Conservation (phyloP, 2,888 invertebrate species). For the Saturnia japonica region DNA sequence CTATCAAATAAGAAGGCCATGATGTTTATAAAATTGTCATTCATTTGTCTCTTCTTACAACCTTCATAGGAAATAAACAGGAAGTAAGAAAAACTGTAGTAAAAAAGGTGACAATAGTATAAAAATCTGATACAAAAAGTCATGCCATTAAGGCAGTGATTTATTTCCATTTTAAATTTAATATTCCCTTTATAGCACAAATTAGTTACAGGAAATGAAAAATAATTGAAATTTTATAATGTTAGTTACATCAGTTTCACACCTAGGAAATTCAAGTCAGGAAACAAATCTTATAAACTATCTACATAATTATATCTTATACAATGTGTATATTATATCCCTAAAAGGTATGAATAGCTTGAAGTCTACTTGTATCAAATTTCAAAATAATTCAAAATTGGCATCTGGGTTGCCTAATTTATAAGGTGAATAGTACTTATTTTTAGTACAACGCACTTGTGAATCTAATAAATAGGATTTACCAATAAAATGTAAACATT, state of each 20-base stretch:
- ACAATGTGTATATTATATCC: no score
- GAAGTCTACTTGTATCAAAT: no score
- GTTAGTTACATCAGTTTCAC: neutral
- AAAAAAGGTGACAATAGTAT: neutral
- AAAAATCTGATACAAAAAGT: neutral
- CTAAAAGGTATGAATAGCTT: no score
- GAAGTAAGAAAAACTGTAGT: neutral
- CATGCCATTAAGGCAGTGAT: neutral
- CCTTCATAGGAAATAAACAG: conserved; percentile 13
- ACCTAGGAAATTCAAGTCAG: neutral
- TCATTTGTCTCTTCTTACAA: neutral
- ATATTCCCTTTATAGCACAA: neutral
- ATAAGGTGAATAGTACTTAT: no score
- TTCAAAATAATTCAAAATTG: no score
- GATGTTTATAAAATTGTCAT: neutral
- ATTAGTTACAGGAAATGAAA: neutral
- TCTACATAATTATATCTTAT: neutral
- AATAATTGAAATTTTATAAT: neutral
- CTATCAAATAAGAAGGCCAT: neutral
- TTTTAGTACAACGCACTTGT: no score
- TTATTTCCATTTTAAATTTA: neutral
- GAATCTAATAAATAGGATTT: no score
- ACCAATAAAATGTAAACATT: no score
- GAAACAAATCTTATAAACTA: neutral
- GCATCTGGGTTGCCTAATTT: no score